A percentile compares a stretch with the other conserved stretches of the same genome.
These are phyloP conservation scores for Leucozona laternaria DNA, from an alignment of 2,888 invertebrate species.

Conservation along the genomic window DNA sequence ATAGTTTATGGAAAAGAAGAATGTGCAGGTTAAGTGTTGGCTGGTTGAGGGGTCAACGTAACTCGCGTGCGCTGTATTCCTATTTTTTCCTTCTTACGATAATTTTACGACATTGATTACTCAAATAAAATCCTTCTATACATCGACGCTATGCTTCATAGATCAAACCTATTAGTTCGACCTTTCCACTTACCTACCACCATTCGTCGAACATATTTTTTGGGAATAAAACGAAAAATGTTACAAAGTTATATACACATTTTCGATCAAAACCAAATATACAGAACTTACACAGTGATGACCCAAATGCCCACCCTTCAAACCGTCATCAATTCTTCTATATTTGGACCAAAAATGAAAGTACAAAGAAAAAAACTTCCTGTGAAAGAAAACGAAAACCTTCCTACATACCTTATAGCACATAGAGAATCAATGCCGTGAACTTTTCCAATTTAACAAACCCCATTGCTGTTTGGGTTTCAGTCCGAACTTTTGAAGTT, in stretches of 20 bases:
- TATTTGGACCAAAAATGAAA: constrained; percentile 31
- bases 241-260: constrained; percentile 47
- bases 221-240: constrained; percentile 52
- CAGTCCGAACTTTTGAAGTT: constrained; percentile 57
- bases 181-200: constrained; percentile 37
- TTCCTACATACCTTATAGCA: no score
- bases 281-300: constrained; percentile 35
- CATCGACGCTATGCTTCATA: constrained; percentile 46
- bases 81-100: background rate
- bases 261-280: constrained; percentile 42
- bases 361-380: constrained; percentile 21
- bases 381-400: constrained; percentile 5
- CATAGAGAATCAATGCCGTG: constrained; percentile 49
- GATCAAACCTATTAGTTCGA: constrained; percentile 65
- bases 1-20: no score
- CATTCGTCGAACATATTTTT: background rate
- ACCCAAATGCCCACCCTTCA: constrained; percentile 70
- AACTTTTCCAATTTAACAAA: constrained; percentile 76
- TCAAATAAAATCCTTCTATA: background rate
- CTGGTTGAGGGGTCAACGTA: no score
- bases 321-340: constrained; percentile 68
- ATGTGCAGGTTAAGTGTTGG: no score
- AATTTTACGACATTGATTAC: constrained; percentile 44
- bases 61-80: no score
- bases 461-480: constrained; percentile 60